Evolutionary conservation across 2,797 vertebrate species (phyloP).

Genomic region (Poeciliopsis turneri): DNA sequence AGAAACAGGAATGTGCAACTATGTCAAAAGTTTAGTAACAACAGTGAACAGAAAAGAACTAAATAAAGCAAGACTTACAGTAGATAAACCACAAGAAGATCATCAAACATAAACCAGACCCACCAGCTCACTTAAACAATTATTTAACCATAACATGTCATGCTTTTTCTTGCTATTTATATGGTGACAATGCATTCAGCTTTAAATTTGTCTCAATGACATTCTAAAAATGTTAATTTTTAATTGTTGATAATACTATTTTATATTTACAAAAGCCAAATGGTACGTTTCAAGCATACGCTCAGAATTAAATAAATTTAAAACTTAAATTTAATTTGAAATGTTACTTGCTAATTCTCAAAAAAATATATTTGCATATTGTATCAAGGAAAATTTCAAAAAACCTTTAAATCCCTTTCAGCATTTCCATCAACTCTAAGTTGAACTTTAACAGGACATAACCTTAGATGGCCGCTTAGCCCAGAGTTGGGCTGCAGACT

Average conservation of each 20-base stretch:
- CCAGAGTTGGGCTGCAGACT: constrained; percentile 44
- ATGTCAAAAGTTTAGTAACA: too few relatives aligned
- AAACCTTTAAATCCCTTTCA: not conserved
- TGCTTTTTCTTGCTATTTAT: not conserved
- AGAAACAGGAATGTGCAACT: too few relatives aligned
- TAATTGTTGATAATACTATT: not conserved
- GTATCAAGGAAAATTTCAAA: not conserved
- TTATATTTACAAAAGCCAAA: not conserved
- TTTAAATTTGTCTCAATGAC: not conserved
- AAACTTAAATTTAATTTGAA: not conserved
- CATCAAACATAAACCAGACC: too few relatives aligned
- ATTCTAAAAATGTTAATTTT: not conserved
- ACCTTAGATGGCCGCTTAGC: constrained; percentile 64
- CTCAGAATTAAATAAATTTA: not conserved
- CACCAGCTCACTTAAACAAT: too few relatives aligned
- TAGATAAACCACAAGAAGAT: too few relatives aligned
- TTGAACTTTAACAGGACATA: constrained; percentile 35
- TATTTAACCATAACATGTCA: too few relatives aligned
- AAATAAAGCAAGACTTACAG: too few relatives aligned
- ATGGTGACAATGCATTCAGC: not conserved
- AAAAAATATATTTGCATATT: not conserved
- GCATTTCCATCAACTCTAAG: constrained; percentile 21
- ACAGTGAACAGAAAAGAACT: too few relatives aligned
- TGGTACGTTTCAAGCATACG: not conserved
- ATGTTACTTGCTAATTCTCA: not conserved